These are phyloP conservation scores for Rhyacophila evoluta DNA, from an alignment of 2,888 invertebrate genomes.

Conservation along the genomic window DNA sequence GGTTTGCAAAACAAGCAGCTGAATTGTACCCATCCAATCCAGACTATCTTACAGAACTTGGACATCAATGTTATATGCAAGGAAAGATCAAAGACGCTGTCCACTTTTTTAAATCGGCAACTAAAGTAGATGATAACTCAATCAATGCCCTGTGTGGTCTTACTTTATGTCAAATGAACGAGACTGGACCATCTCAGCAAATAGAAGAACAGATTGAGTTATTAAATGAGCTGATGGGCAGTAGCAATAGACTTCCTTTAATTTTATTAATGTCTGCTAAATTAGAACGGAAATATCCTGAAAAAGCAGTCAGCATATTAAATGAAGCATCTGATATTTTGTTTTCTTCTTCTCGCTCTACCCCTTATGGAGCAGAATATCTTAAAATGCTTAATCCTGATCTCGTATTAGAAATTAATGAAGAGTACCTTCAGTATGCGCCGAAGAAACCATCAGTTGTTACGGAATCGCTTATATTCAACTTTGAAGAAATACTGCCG, in stretches of 20 bases:
- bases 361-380: constrained; percentile 82
- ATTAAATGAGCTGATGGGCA: constrained; percentile 82
- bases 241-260: constrained; percentile 75
- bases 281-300: constrained; percentile 68
- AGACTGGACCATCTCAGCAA: constrained; percentile 78
- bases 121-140: constrained; percentile 87
- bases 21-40: constrained; percentile 77
- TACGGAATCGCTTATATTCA: constrained; percentile 63
- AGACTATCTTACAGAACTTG: constrained; percentile 84
- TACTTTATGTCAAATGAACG: constrained; percentile 83
- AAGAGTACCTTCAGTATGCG: constrained; percentile 80
- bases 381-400: constrained; percentile 85
- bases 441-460: constrained; percentile 73
- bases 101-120: constrained; percentile 82
- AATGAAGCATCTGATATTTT: constrained; percentile 74
- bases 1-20: constrained; percentile 83
- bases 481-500: constrained; percentile 64
- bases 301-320: constrained; percentile 71
- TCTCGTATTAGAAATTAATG: constrained; percentile 83
- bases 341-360: constrained; percentile 64
- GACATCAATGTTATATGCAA: constrained; percentile 81
- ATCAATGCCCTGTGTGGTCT: constrained; percentile 84
- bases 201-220: constrained; percentile 89
- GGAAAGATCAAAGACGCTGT: constrained; percentile 83
- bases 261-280: constrained; percentile 78